These are phyloP conservation scores for Peromyscus melanophrys DNA, from an alignment of 2,797 vertebrate genomes.

Conservation along the genomic window DNA sequence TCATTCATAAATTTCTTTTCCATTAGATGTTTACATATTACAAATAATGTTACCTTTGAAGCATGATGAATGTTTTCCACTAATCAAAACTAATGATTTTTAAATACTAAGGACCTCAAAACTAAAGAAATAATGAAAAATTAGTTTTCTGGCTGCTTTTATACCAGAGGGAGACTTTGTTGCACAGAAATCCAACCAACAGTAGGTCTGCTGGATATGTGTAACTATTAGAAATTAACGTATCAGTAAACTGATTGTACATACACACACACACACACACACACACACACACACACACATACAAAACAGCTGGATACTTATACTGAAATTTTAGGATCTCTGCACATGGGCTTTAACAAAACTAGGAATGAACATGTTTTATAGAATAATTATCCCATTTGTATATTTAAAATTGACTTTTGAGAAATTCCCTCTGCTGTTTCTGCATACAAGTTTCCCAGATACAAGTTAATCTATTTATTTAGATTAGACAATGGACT, in stretches of 20 bases:
- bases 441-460: conserved; percentile 50
- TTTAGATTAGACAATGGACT: conserved; percentile 55
- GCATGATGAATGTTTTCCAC: conserved; percentile 23
- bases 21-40: conserved; percentile 53
- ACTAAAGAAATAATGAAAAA: conserved; percentile 36
- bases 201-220: not conserved
- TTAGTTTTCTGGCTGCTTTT: conserved; percentile 1
- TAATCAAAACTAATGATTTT: conserved; percentile 41
- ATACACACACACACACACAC: not conserved
- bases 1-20: conserved; percentile 48
- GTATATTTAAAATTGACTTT: conserved; percentile 63
- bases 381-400: conserved; percentile 9
- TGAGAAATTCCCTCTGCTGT: conserved; percentile 53
- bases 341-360: not conserved
- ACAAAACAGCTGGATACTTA: not conserved
- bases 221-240: not conserved
- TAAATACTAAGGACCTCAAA: conserved; percentile 44
- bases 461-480: conserved; percentile 67
- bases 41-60: conserved; percentile 24
- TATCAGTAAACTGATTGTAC: not conserved
- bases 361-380: conserved; percentile 36
- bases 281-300: no score
- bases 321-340: conserved; percentile 34
- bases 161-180: not conserved
- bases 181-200: conserved; percentile 34